Evolutionary conservation across 2,113 vertebrate genomes (phyloP), one percentile per base, ranked within the genome.

Genomic region (Channa argus): DNA sequence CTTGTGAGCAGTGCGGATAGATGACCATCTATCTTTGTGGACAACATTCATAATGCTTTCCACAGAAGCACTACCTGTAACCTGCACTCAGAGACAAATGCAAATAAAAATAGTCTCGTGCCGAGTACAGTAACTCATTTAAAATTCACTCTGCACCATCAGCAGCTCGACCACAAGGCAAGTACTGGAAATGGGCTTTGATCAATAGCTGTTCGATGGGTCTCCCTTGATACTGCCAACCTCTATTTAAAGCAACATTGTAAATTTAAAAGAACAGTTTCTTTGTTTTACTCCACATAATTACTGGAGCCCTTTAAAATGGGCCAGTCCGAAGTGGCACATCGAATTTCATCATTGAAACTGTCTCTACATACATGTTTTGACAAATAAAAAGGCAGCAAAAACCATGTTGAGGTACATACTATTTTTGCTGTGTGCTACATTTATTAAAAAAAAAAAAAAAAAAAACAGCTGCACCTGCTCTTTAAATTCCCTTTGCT

Each of bases 131-230:
- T 2, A 13, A 39, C 75, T 85, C 77, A 73, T 85, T 83, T 82
- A 63, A 54, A 37, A 79, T 84, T 84, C 79, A 77, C 74, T 84
- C 62, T 86, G 89, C 85, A 65, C 56, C 77, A 66, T 81, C 82
- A 83, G 81, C 82, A 77, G 65, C 71, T 43, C 24, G 8, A 71
- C 72, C 71, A 64, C 47, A 34, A 63, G 41, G 24, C 51, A 41
- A 14, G 37, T 67, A 44, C 74, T 76, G 86, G 65, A 81, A 77
- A 70, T 63, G 63, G 64, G 54, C 47, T 65, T 37, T 78, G 79
- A 78, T 89, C 84, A 47, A 77, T 82, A 75, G 54, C 69, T 50
- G 14, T 74, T 69, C 63, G 38, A 14, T 44, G 15, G 63, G 43
- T 39, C 75, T 77, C 70, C 72, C 41, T 34, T 6, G 33, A 82